phyloP scores from a whole-genome alignment of 2,888 invertebrate genomes.

The Drosophila fungiperda region DNA sequence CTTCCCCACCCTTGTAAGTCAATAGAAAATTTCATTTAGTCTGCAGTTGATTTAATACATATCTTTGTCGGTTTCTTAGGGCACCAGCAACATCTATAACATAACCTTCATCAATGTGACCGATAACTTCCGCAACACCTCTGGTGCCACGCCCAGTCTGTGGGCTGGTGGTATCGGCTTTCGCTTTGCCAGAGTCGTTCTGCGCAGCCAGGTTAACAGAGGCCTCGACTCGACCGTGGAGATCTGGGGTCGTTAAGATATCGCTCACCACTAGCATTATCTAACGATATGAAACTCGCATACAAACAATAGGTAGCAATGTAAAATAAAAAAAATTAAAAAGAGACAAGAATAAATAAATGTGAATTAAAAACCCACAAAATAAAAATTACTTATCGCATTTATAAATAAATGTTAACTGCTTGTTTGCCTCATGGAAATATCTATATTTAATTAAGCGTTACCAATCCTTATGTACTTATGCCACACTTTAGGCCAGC shows the following conservation, averaged over 20 bases:
- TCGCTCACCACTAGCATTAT: neutral
- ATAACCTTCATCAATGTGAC: slow-evolving; percentile 60
- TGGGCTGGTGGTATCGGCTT: slow-evolving; percentile 67
- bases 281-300: neutral
- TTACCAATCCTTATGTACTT: neutral
- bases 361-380: neutral
- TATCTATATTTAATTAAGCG: neutral
- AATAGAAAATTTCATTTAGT: neutral
- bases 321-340: neutral
- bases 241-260: slow-evolving; percentile 60
- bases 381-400: slow-evolving; percentile 6
- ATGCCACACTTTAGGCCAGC: neutral
- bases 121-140: slow-evolving; percentile 74
- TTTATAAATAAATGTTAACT: neutral
- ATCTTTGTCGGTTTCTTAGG: slow-evolving; percentile 39
- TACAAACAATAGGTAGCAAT: neutral
- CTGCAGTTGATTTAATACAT: neutral
- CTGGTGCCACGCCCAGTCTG: slow-evolving; percentile 66
- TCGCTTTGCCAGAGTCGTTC: slow-evolving; percentile 50
- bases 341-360: neutral
- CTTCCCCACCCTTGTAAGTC: slow-evolving; percentile 63
- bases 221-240: slow-evolving; percentile 75
- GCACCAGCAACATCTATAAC: slow-evolving; percentile 36
- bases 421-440: neutral
- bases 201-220: slow-evolving; percentile 48